Evolutionary conservation across 2,113 vertebrate genomes (phyloP), one percentile per base, ranked within the genome.

Genomic region (Ranitomeya imitator): DNA sequence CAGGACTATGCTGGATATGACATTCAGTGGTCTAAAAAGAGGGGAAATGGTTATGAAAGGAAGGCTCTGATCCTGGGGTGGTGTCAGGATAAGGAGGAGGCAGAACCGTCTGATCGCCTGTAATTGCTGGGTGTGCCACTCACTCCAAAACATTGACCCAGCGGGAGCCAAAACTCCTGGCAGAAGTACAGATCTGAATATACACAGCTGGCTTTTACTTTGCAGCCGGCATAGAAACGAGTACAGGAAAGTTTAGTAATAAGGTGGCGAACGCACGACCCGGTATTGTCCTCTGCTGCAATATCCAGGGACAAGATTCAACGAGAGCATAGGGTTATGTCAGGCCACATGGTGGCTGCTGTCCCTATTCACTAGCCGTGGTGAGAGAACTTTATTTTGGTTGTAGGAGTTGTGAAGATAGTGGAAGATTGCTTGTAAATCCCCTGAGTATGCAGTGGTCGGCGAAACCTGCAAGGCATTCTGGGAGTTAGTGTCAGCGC

Each of bases 61-160:
- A 63, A 67, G 19, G 63, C 63, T 11, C 1, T 71, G 1, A 55
- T 12, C 55, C 54, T 14, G 9, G 79, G 79, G 52, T 21, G 26
- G 57, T 80, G 15, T 80, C 79, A 60, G 79, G 23, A 69, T 69
- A 69, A 8, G n/a, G 92, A 91, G 90, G 91, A 90, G 92, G 92
- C 90, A 90, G 91, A 91, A 90, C 91, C 91, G 90, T 91, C 90
- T 93, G 92, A 92, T 92, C 91, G 93, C 90, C 89, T 91, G 91
- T 92, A 93, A 93, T 93, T 90, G 90, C 60, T 89, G 91, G 92
- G 92, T 74, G 91, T 93, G 92, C 93, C 91, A 86, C 87, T 93
- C 91, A 91, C 91, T 89, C 90, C 90, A 92, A 91, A 84, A 88
- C 14, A 51, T 90, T 85, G 78, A 90, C 67, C 63, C 61, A 86